Conservation (phyloP, 2,113 vertebrate genomes). For the Synodontis membranacea region DNA sequence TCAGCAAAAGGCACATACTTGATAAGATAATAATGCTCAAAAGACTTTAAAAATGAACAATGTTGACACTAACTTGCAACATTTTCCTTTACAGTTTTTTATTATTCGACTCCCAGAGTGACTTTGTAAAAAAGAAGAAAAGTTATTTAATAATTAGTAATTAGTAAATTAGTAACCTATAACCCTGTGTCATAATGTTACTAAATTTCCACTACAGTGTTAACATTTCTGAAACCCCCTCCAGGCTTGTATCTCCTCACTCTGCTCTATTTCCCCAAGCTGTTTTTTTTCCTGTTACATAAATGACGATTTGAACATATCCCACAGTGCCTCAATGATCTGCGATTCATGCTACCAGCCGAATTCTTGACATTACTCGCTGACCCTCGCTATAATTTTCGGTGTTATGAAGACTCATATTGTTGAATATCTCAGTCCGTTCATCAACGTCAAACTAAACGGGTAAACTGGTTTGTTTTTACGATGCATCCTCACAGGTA, state of each 20-base stretch:
- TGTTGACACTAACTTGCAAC: no score
- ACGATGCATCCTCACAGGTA: constrained; percentile 34
- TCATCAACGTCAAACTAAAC: constrained; percentile 61
- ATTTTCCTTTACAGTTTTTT: no score
- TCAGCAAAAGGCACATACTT: neutral
- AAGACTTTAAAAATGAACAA: neutral
- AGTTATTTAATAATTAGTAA: neutral
- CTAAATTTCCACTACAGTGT: no score
- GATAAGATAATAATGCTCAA: neutral
- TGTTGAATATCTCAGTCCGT: constrained; percentile 68
- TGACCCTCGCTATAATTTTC: constrained; percentile 39
- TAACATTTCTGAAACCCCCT: neutral
- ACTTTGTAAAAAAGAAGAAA: neutral
- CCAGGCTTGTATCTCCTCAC: neutral
- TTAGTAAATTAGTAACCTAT: neutral
- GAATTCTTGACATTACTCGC: constrained; percentile 37
- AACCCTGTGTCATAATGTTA: no score
- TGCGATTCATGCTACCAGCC: constrained; percentile 32
- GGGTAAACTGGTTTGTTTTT: constrained; percentile 27
- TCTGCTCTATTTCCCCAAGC: neutral
- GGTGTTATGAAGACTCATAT: constrained; percentile 49
- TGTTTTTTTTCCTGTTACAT: constrained; percentile 4
- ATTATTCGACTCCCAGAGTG: neutral
- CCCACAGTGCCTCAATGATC: constrained; percentile 13
- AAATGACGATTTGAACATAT: constrained; percentile 20